Conservation (phyloP, 2,888 invertebrate species). For the Odontocerum albicorne region DNA sequence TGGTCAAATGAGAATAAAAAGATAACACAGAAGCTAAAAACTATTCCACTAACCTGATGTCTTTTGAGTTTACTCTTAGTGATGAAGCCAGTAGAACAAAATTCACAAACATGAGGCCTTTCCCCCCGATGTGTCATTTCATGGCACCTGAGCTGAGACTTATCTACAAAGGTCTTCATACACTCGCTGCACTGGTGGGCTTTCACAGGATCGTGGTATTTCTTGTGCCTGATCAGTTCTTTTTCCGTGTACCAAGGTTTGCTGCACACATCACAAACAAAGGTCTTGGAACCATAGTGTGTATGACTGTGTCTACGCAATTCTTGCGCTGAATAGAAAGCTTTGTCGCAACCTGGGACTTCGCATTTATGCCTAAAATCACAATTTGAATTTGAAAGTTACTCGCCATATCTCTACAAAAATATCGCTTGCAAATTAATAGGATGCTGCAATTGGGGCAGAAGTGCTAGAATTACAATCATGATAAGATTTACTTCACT, state of each 20-base stretch:
- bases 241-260: constrained; percentile 29
- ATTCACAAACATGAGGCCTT: constrained; percentile 32
- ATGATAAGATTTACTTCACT: too few relatives aligned
- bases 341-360: constrained; percentile 30
- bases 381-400: too few relatives aligned
- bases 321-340: constrained; percentile 28
- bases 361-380: constrained; percentile 34
- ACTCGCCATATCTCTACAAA: too few relatives aligned
- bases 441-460: too few relatives aligned
- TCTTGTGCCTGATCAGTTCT: constrained; percentile 27
- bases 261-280: constrained; percentile 28
- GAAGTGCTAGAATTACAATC: too few relatives aligned
- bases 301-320: constrained; percentile 25
- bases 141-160: constrained; percentile 27
- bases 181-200: constrained; percentile 29
- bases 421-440: too few relatives aligned
- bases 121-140: constrained; percentile 33
- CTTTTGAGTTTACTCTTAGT: constrained; percentile 30
- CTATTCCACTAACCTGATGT: constrained; percentile 28
- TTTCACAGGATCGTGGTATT: constrained; percentile 27
- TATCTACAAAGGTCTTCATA: constrained; percentile 31
- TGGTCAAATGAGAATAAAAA: too few relatives aligned
- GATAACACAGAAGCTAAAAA: too few relatives aligned
- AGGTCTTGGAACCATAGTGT: constrained; percentile 21
- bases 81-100: constrained; percentile 28